phyloP scores from a whole-genome alignment of 2,797 vertebrate species.

The Streptopelia turtur region DNA sequence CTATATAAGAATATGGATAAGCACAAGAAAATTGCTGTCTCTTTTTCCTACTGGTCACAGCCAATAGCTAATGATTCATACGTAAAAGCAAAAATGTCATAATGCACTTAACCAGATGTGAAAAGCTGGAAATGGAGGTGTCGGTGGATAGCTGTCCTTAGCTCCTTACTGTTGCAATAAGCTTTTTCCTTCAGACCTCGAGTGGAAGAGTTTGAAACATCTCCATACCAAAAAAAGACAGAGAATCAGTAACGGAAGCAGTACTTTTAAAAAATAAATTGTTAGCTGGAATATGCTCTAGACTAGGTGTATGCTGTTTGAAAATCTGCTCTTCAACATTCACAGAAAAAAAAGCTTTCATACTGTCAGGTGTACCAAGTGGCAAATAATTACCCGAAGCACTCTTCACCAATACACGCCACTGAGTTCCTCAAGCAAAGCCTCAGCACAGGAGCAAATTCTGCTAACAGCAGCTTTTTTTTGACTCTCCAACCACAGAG shows the following conservation, averaged over 20 bases:
- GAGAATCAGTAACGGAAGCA: neutral
- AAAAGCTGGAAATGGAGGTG: slow-evolving; percentile 32
- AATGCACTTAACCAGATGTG: slow-evolving; percentile 42
- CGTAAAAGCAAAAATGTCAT: slow-evolving; percentile 17
- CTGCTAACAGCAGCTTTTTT: neutral
- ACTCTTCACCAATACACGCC: neutral
- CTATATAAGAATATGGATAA: neutral
- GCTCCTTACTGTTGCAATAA: neutral
- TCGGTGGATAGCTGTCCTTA: slow-evolving; percentile 9
- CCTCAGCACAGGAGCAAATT: neutral
- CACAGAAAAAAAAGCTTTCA: neutral
- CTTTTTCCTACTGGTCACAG: slow-evolving; percentile 16
- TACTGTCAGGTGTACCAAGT: neutral
- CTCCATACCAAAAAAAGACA: neutral
- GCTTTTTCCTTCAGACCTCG: neutral
- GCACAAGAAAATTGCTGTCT: slow-evolving; percentile 3
- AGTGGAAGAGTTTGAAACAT: slow-evolving; percentile 25
- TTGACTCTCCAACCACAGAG: neutral
- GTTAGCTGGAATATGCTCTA: neutral
- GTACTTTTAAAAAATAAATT: neutral
- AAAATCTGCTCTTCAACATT: neutral
- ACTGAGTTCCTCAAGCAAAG: neutral
- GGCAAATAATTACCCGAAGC: neutral
- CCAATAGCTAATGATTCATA: slow-evolving; percentile 28
- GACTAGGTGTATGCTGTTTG: neutral